These are phyloP conservation scores for Campoplex nolae DNA, from an alignment of 2,888 invertebrate species.

Conservation along the genomic window DNA sequence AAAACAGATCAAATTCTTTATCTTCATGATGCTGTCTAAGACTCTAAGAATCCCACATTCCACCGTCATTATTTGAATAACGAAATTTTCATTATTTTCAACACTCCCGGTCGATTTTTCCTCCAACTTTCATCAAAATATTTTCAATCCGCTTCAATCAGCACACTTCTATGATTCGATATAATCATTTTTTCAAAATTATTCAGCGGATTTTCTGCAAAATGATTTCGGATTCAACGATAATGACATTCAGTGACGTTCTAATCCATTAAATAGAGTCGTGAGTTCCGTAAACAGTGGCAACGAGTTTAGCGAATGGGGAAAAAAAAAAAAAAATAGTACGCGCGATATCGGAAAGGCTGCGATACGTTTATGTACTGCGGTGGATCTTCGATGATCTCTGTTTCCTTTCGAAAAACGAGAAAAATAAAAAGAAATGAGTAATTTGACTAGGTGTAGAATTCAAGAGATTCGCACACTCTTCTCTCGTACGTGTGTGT, in stretches of 20 bases:
- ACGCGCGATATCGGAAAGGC: not conserved
- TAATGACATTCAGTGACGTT: no score
- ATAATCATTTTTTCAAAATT: not conserved
- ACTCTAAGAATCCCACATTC: constrained; percentile 22
- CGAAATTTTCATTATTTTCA: not conserved
- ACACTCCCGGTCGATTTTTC: not conserved
- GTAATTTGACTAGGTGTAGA: constrained; percentile 54
- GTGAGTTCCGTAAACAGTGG: no score
- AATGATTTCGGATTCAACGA: no score
- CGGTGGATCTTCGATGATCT: constrained; percentile 5
- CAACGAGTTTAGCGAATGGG: not conserved
- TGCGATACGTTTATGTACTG: not conserved
- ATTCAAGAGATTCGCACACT: constrained; percentile 20
- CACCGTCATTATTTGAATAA: not conserved
- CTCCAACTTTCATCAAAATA: no score
- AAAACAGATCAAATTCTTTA: constrained; percentile 42
- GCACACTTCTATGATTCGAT: no score
- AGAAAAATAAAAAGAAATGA: constrained; percentile 8
- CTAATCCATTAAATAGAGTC: not conserved
- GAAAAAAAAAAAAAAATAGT: no score
- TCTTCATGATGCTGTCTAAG: constrained; percentile 21
- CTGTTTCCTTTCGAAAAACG: constrained; percentile 22
- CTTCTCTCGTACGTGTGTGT: not conserved
- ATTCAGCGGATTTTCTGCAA: not conserved
- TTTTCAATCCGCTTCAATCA: no score